These are phyloP conservation scores for Scatophagus argus DNA, from an alignment of 2,113 vertebrate genomes.

Conservation along the genomic window DNA sequence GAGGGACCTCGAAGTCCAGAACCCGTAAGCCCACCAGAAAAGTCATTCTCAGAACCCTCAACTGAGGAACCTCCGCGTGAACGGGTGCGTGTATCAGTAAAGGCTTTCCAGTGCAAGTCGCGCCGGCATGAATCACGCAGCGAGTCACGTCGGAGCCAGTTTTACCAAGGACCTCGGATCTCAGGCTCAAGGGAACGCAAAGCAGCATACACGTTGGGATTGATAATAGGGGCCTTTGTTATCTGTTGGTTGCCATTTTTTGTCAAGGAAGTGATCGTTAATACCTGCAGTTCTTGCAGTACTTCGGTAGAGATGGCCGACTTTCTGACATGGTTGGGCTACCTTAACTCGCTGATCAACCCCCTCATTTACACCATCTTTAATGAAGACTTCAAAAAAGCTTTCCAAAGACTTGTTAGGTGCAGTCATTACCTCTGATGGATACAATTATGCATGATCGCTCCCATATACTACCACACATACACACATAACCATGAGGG, in stretches of 20 bases:
- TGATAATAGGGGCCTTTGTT: constrained; percentile 97
- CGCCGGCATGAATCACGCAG: constrained; percentile 82
- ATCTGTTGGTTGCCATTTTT: constrained; percentile 99
- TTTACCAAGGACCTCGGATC: constrained; percentile 91
- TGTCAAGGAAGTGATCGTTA: constrained; percentile 96
- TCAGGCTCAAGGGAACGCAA: constrained; percentile 93
- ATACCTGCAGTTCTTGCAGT: constrained; percentile 90
- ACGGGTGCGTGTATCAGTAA: constrained; percentile 80
- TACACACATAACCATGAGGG: constrained; percentile 4
- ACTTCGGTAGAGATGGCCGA: constrained; percentile 93
- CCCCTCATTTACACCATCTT: constrained; percentile 99
- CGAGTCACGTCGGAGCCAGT: constrained; percentile 87
- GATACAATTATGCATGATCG: constrained; percentile 22
- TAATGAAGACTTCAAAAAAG: constrained; percentile 99
- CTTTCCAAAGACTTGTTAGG: constrained; percentile 94
- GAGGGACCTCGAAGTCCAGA: constrained; percentile 84
- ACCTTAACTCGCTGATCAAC: constrained; percentile 98
- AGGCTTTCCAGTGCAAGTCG: constrained; percentile 83
- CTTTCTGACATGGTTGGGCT: constrained; percentile 97
- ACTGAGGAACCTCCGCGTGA: constrained; percentile 86
- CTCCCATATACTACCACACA: constrained; percentile 16
- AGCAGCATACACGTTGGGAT: constrained; percentile 93
- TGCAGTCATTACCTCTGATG: constrained; percentile 89
- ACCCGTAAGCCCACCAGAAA: constrained; percentile 86
- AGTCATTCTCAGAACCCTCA: constrained; percentile 91